Evolutionary conservation across 2,888 invertebrate genomes (phyloP), one percentile per base, ranked within the genome.

Genomic region (Lobophora halterata): DNA sequence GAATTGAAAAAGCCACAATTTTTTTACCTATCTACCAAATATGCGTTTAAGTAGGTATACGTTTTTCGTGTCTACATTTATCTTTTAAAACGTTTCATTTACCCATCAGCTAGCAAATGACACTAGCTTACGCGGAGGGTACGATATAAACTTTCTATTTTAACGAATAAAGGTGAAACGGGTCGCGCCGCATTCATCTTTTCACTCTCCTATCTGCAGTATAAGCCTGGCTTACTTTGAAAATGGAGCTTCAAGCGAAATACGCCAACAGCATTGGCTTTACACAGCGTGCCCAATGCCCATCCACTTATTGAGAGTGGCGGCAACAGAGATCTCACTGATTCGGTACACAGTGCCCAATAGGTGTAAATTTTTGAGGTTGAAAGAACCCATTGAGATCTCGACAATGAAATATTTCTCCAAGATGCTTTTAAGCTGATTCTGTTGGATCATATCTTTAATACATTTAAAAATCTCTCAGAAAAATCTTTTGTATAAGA

Each of bases 121-220:
- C 20, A 33, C 38, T 30, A 29, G 29, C 35, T 21, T 25, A 33
- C 24, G 9, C 12, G 12, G n/a, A 11, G 12, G 25, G 33, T 25
- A 49, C 45, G 46, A 49, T 57, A 54, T 59, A 65, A 58, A 60
- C 59, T 62, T 59, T 58, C 59, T 62, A 65, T 70, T 68, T 58
- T 56, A 27, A 28, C 48, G 52, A 42, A 57, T 60, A 65, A 67
- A 67, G 57, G 58, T 57, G 55, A 62, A 67, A 40, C 58, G 64
- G 62, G 68, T 69, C 70, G 65, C 55, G 43, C 51, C 49, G 58
- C 57, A 71, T 76, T 73, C 72, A 77, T 66, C 71, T 71, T 69
- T 73, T 67, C 69, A 64, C 59, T 61, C 62, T 50, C 53, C 58
- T 62, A 60, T 71, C 58, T 59, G 50, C 58, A 60, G 65, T 64